Conservation (phyloP, 1,140 invertebrate species). For the Drosophila arawakana region DNA sequence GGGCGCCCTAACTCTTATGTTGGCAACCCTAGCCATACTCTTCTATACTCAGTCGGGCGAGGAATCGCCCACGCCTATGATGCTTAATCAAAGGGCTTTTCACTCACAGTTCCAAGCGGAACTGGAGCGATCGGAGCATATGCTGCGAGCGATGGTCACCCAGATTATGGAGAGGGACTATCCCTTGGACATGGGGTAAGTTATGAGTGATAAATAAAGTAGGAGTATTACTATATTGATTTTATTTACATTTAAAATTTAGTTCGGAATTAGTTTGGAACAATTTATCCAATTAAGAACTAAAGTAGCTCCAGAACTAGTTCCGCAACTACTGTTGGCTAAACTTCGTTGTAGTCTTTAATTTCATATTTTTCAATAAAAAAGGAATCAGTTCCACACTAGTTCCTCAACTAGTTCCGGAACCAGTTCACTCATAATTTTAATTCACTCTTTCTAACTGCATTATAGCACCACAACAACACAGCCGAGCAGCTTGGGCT, state of each 20-base stretch:
- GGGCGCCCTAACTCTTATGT: conserved; percentile 66
- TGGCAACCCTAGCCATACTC: conserved; percentile 70
- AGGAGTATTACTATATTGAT: too few species aligned
- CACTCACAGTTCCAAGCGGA: conserved; percentile 56
- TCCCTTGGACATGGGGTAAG: conserved; percentile 30
- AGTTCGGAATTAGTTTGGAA: too few species aligned
- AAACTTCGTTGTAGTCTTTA: too few species aligned
- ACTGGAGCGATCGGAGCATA: conserved; percentile 54
- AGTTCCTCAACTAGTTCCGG: neutral
- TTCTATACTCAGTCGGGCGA: conserved; percentile 62
- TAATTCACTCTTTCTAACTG: neutral
- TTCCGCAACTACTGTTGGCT: too few species aligned
- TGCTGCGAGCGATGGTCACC: conserved; percentile 47
- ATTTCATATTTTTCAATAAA: too few species aligned
- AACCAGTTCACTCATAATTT: neutral
- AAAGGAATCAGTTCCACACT: neutral
- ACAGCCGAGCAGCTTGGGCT: conserved; percentile 7
- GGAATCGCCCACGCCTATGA: neutral
- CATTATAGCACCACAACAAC: conserved; percentile 13
- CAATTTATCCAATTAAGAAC: too few species aligned
- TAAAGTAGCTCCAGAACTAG: too few species aligned
- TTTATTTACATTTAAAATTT: too few species aligned
- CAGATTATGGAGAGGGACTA: conserved; percentile 53
- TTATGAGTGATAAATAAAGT: too few species aligned
- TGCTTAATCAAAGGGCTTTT: conserved; percentile 19